Base-by-base conservation (phyloP, 2,797 vertebrate genomes). In the Rhinophrynus dorsalis region DNA sequence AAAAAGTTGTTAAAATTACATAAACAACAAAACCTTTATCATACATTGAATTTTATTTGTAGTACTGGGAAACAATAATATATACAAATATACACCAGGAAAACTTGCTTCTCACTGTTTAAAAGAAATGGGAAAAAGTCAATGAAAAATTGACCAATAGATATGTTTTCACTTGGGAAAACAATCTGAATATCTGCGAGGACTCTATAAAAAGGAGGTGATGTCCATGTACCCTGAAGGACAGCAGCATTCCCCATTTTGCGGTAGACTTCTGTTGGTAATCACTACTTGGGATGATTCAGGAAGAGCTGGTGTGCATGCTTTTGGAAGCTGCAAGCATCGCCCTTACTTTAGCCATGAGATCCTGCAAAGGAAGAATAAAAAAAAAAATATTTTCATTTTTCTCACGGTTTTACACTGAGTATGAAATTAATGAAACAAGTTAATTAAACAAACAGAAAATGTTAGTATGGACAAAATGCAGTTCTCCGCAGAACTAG, bases 311-410 rank as follows among this genome's bases (percentile, higher is more conserved):
- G 1, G 11, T 57, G 21, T 23, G 68, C 68, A 58, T 66, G 84
- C 93, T 94, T 85, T 98, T 98, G 66, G 96, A 97, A 75, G 94
- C 92, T 66, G 96, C 95, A 50, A 99, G 92, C 97, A 99, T 98
- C 27, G 97, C 97, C 81, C 96, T 91, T 70, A 99, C 96, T 93
- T 98, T 98, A 86, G 94, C 96, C 97, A 98, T 99, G 79, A 98
- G 92, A 84, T 98, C 96, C 97, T 99, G 79, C 2, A 71, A 37
- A 17, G 5, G 9, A 40, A 1, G 29, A 50, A 62, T 37, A 1
- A 57, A 77, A 67, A 79, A 13, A 35, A 62, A 62, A 26, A 33
- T 1, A 1, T 11, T 51, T 12, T 9, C 9, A 24, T 33, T 15
- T 47, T 10, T 44, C 13, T 12, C 37, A 15, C 13, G 5, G 2